Evolutionary conservation across 30 jellyfish, hydroid and myxozoan genomes (phyloP).

Genomic region (Chrysaora quinquecirrha): DNA sequence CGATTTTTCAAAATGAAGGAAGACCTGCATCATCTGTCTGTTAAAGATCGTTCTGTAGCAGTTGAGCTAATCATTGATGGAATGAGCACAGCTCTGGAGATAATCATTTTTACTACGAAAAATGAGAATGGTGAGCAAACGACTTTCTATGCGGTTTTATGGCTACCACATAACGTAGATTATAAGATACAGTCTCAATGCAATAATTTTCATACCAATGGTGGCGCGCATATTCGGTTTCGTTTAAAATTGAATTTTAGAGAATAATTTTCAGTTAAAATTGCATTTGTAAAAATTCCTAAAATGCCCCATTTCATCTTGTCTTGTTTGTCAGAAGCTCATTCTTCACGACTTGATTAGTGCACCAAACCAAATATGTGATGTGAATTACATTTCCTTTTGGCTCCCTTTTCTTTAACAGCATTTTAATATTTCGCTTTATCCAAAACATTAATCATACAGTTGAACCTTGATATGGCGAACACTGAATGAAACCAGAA

Average conservation of each 20-base stretch:
- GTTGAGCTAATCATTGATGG: slow-evolving; percentile 43
- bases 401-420: no score
- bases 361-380: no score
- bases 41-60: slow-evolving; percentile 22
- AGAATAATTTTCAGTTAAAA: not conserved
- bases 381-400: no score
- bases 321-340: no score
- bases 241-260: not conserved
- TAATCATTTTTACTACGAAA: slow-evolving; percentile 33
- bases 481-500: no score
- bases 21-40: slow-evolving; percentile 44
- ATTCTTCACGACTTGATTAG: no score
- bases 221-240: not conserved
- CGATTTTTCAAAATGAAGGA: slow-evolving; percentile 40
- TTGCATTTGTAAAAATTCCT: not conserved
- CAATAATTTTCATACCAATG: not conserved
- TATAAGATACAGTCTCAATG: no score
- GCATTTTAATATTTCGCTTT: no score
- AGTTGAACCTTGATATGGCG: no score
- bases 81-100: slow-evolving; percentile 37
- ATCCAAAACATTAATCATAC: no score
- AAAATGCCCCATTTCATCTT: not conserved
- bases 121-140: slow-evolving; percentile 67
- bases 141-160: no score
- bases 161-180: no score